Evolutionary conservation across 2,797 vertebrate species (phyloP).

Genomic region (Syndactyla subalaris): DNA sequence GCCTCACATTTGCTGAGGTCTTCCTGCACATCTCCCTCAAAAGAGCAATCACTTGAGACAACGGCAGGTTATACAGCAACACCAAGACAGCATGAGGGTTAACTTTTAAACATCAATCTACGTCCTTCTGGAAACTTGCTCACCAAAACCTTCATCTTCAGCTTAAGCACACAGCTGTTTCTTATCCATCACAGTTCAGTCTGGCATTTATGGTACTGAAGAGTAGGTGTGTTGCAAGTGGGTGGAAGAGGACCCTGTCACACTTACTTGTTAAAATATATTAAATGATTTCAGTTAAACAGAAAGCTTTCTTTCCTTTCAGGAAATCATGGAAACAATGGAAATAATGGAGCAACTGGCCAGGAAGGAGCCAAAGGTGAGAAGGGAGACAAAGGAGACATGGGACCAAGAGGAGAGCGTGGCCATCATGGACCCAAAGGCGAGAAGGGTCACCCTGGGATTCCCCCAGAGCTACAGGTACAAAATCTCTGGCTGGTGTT

Average conservation of each 20-base stretch:
- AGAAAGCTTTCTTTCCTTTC: conserved; percentile 17
- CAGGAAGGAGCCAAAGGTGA: conserved; percentile 83
- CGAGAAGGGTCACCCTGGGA: conserved; percentile 81
- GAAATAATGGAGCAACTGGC: conserved; percentile 84
- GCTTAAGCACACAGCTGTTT: not conserved
- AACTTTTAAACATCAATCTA: not conserved
- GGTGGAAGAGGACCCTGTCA: not conserved
- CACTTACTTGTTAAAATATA: not conserved
- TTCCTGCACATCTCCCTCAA: not conserved
- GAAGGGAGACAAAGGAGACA: conserved; percentile 83
- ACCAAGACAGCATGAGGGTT: not conserved
- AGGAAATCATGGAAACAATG: conserved; percentile 86
- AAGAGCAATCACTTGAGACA: not conserved
- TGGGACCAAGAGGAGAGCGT: conserved; percentile 81
- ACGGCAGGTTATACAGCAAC: not conserved
- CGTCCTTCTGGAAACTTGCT: not conserved
- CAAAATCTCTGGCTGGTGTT: not conserved
- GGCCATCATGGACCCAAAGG: conserved; percentile 82
- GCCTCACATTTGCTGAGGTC: not conserved
- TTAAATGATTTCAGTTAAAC: not conserved
- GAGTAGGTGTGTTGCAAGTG: not conserved
- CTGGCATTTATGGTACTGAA: not conserved
- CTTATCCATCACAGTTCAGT: not conserved
- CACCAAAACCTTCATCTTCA: not conserved
- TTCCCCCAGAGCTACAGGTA: conserved; percentile 85